These are phyloP conservation scores for Bergia sp. DNA, from an alignment of 92 coral and sea anemone genomes.

Conservation along the genomic window DNA sequence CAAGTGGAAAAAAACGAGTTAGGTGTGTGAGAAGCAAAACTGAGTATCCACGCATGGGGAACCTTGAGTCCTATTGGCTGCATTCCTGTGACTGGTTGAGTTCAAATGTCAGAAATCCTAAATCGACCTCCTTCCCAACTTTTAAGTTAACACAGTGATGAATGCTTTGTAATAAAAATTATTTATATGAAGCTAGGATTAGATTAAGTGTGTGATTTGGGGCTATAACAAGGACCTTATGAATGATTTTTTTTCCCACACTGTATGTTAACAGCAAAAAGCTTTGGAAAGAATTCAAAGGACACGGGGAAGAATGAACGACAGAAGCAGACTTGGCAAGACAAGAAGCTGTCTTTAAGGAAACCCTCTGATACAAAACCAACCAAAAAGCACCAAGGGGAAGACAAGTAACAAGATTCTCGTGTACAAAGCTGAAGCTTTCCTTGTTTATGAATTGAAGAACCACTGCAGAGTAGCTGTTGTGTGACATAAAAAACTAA, in stretches of 20 bases:
- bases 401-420: not conserved
- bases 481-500: too few relatives aligned
- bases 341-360: not conserved
- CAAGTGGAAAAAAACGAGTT: too few relatives aligned
- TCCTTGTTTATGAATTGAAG: not conserved
- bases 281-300: constrained; percentile 4
- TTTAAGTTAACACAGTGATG: too few relatives aligned
- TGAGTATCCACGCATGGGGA: too few relatives aligned
- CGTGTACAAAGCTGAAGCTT: not conserved
- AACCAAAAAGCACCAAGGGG: not conserved
- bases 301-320: not conserved
- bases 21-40: too few relatives aligned
- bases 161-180: not conserved
- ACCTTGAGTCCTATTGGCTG: too few relatives aligned
- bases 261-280: constrained; percentile 9
- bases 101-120: too few relatives aligned
- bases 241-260: not conserved
- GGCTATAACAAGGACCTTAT: not conserved
- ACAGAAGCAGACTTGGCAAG: constrained; percentile 24
- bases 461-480: not conserved
- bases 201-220: not conserved
- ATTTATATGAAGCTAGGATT: not conserved
- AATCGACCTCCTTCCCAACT: too few relatives aligned
- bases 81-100: too few relatives aligned
- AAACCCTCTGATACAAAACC: not conserved